Evolutionary conservation across 1,140 invertebrate genomes (phyloP), one percentile per base, ranked within the genome.

Genomic region (Aphaenogaster floridana): DNA sequence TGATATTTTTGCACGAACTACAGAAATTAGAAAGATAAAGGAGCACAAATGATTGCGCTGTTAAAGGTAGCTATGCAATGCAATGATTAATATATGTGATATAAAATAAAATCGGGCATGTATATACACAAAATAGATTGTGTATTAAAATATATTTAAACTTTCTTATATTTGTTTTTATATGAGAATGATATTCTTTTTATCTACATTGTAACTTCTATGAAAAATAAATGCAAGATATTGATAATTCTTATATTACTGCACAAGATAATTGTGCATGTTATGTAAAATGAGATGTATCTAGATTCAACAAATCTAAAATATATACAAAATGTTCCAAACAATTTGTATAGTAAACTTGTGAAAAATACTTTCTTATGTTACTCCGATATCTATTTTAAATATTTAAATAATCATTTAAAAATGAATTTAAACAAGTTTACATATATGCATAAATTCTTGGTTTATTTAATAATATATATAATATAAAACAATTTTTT

Each of bases 181-280:
- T n/a, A 42, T 28, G 83, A 69, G 71, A 89, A 77, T 8, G 34
- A 42, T 87, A 48, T 48, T 88, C 39, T 89, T 79, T 89, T 45
- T 81, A 63, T 86, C 59, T 77, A 76, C 54, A 89, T 72, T 72
- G 28, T 87, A 68, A 69, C 34, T 69, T 89, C 61, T 81, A 76
- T 42, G 71, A 21, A 63, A 83, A 57, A 86, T 74, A 86, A 88
- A 76, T 81, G 50, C 61, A 76, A 48, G 11, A 79, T 21, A 71
- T 34, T 21, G 15, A 61, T 36, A 39, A 76, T 79, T 90, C 2
- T 72, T 79, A 52, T 11, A 79, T 45, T 48, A 79, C 39, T 80
- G 48, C 54, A 79, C 34, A 54, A 88, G 17, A 69, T 57, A 57
- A 80, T 74, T 68, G 66, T 86, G 83, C 77, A 86, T 50, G 63